Conservation (phyloP, 2,113 vertebrate genomes). For the Nicator chloris region DNA sequence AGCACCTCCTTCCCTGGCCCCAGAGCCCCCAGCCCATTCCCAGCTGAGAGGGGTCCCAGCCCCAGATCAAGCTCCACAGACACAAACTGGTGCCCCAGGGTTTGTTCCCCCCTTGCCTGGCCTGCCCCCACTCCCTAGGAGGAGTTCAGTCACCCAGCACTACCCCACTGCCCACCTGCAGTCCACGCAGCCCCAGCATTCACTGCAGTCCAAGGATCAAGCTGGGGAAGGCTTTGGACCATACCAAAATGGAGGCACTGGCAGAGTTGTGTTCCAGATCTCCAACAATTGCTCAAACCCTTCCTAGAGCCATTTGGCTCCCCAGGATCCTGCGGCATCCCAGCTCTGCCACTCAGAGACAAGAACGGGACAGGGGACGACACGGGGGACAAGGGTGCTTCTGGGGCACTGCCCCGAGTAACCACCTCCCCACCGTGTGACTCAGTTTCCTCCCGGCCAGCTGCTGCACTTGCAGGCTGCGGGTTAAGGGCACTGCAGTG, state of each 20-base stretch:
- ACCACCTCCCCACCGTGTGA: fast-evolving
- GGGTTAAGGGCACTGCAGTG: not conserved
- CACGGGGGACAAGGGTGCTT: not conserved
- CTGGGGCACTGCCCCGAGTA: not conserved
- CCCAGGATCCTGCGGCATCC: fast-evolving
- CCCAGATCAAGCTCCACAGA: not conserved
- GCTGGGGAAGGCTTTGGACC: not conserved
- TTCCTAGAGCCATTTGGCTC: not conserved
- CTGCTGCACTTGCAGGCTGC: not conserved
- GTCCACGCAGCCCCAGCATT: not conserved
- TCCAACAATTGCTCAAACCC: not conserved
- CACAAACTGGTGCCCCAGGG: no score
- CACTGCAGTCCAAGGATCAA: fast-evolving
- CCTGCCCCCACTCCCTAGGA: not conserved
- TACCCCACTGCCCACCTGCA: not conserved
- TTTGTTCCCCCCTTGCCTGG: fast-evolving
- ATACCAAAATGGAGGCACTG: fast-evolving
- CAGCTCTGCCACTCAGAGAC: not conserved
- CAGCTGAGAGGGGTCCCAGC: not conserved
- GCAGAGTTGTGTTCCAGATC: not conserved
- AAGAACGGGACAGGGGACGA: not conserved
- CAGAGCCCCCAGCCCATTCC: not conserved
- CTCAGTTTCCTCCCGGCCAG: not conserved
- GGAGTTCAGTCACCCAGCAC: no score
- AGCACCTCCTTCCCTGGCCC: not conserved